These are phyloP conservation scores for Patella ulyssiponensis DNA, from an alignment of 2,888 invertebrate genomes.

Conservation along the genomic window DNA sequence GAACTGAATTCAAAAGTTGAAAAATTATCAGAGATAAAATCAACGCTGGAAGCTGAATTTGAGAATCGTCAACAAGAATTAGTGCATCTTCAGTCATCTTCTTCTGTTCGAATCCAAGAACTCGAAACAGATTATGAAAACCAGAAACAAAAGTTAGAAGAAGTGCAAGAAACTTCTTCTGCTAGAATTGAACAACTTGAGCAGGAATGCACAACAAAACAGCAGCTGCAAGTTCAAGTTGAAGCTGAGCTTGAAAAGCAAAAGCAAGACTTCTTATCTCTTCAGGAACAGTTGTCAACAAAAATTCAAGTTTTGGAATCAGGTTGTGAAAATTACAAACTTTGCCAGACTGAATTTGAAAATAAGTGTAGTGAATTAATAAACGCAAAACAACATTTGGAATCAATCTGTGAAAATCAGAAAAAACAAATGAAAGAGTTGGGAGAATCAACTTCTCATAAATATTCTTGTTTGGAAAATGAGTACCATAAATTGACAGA, in stretches of 20 bases:
- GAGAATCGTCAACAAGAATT: constrained; percentile 13
- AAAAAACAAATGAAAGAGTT: constrained; percentile 8
- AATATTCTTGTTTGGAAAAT: too few relatives aligned
- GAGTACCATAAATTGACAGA: too few relatives aligned
- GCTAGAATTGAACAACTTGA: neutral
- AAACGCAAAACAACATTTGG: constrained; percentile 19
- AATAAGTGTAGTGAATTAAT: constrained; percentile 23
- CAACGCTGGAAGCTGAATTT: constrained; percentile 17
- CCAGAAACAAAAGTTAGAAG: constrained; percentile 8
- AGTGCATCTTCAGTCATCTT: constrained; percentile 6
- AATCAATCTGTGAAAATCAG: constrained; percentile 27
- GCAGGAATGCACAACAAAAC: neutral
- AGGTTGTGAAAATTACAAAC: constrained; percentile 6
- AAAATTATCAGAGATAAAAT: constrained; percentile 3
- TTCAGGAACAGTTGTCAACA: constrained; percentile 1
- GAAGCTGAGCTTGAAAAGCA: constrained; percentile 8
- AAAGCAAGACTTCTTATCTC: neutral
- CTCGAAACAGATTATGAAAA: constrained; percentile 12
- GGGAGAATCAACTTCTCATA: neutral
- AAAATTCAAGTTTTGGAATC: neutral
- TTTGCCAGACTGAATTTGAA: constrained; percentile 30
- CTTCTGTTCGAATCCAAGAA: constrained; percentile 8
- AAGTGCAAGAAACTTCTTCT: constrained; percentile 9
- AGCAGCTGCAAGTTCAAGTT: neutral
- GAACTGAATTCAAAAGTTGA: constrained; percentile 6